Percentiles rank a stretch among this genome's conserved stretches.
Conservation (phyloP, 2,888 invertebrate species). For the Plagodis pulveraria region DNA sequence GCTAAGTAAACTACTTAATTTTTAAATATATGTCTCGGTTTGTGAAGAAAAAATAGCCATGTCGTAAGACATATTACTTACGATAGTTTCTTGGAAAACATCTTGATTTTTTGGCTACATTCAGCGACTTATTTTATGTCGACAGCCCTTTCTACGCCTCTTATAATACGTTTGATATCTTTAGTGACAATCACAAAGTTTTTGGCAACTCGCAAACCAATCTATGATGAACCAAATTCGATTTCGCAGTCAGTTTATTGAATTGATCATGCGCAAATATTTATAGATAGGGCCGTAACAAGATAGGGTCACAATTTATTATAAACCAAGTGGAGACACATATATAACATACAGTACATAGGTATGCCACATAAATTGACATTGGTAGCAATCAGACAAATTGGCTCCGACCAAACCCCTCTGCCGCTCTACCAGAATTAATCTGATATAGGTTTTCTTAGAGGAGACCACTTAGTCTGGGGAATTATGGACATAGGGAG, state of each 20-base stretch:
- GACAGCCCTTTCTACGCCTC: constrained; percentile 6
- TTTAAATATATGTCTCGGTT: too few species aligned
- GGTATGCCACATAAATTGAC: constrained; percentile 75
- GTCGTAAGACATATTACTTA: background rate
- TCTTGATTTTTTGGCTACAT: background rate
- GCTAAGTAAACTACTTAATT: too few species aligned
- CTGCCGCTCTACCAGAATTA: constrained; percentile 77
- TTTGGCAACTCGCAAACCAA: constrained; percentile 24
- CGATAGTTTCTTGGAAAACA: background rate
- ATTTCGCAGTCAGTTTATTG: constrained; percentile 73
- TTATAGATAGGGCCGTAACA: constrained; percentile 79
- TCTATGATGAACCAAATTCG: constrained; percentile 52
- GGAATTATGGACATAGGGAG: constrained; percentile 57
- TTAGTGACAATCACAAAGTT: constrained; percentile 26
- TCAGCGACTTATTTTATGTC: background rate
- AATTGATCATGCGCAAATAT: constrained; percentile 84
- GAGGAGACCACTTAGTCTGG: constrained; percentile 70
- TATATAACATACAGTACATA: constrained; percentile 43
- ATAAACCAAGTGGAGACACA: constrained; percentile 70
- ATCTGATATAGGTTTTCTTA: constrained; percentile 83
- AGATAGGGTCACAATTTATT: constrained; percentile 82
- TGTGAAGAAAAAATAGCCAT: background rate
- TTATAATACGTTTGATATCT: constrained; percentile 25
- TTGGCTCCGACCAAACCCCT: constrained; percentile 82
- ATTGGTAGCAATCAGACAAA: constrained; percentile 85